These are phyloP conservation scores for Cheilosia soror DNA, from an alignment of 2,888 invertebrate species.

Conservation along the genomic window DNA sequence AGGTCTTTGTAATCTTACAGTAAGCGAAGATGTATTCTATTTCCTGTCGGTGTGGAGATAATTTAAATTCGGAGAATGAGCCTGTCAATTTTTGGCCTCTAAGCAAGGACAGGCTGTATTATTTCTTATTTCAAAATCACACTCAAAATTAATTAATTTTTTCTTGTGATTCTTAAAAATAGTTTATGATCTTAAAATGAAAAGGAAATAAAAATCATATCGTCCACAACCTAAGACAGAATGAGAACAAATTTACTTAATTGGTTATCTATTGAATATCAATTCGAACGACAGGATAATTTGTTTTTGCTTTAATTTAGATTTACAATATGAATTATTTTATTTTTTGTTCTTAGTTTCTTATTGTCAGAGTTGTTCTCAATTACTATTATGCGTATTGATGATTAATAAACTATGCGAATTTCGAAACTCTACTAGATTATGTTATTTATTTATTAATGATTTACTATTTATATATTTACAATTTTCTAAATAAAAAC, in stretches of 20 bases:
- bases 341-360: constrained; percentile 17
- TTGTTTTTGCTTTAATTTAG: constrained; percentile 1
- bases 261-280: not conserved
- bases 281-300: not conserved
- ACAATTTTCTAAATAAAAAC: constrained; percentile 8
- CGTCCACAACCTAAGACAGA: not conserved
- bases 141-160: no score
- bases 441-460: constrained; percentile 3
- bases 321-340: not conserved
- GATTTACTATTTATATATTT: constrained; percentile 28
- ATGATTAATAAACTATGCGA: constrained; percentile 52
- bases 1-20: no score
- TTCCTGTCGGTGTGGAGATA: no score
- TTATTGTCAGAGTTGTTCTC: constrained; percentile 57
- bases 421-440: constrained; percentile 40
- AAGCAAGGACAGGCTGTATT: no score
- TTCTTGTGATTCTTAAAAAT: no score
- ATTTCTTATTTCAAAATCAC: no score
- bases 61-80: no score
- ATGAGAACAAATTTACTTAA: not conserved
- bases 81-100: no score
- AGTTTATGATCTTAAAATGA: no score
- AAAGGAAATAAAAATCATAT: not conserved
- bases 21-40: no score
- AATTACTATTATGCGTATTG: constrained; percentile 23